Evolutionary conservation across 2,113 vertebrate genomes (phyloP).

Genomic region (Phycodurus eques): DNA sequence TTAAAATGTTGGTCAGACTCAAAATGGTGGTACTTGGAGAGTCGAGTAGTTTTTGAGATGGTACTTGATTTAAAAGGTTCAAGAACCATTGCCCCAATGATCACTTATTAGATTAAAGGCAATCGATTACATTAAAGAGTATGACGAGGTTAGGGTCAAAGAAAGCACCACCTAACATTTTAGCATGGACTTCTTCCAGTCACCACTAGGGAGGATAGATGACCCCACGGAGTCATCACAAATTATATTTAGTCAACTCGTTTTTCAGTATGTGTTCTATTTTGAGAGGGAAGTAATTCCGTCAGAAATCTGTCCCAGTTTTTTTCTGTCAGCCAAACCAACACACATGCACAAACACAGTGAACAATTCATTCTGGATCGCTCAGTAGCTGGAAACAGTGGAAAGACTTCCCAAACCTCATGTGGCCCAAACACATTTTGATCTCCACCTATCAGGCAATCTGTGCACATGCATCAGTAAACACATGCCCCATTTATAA

Average conservation of each 20-base stretch:
- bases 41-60: too few species aligned
- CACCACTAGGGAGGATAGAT: not conserved
- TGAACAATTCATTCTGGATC: not conserved
- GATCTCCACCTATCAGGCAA: conserved; percentile 7
- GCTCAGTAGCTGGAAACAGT: conserved; percentile 6
- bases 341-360: not conserved
- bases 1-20: too few species aligned
- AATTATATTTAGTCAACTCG: not conserved
- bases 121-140: too few species aligned
- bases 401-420: not conserved
- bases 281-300: not conserved
- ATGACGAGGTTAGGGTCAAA: not conserved
- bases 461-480: conserved; percentile 7
- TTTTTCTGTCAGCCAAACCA: not conserved
- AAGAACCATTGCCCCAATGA: too few species aligned
- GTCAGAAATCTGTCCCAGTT: conserved; percentile 10
- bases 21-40: too few species aligned
- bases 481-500: conserved; percentile 2
- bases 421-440: conserved; percentile 4
- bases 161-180: not conserved
- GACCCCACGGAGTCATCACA: not conserved
- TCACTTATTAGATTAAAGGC: too few species aligned
- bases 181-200: not conserved
- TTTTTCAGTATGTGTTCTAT: not conserved
- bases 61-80: too few species aligned